Evolutionary conservation across 2,888 invertebrate genomes (phyloP).

Genomic region (Xanthostigma xanthostigma): DNA sequence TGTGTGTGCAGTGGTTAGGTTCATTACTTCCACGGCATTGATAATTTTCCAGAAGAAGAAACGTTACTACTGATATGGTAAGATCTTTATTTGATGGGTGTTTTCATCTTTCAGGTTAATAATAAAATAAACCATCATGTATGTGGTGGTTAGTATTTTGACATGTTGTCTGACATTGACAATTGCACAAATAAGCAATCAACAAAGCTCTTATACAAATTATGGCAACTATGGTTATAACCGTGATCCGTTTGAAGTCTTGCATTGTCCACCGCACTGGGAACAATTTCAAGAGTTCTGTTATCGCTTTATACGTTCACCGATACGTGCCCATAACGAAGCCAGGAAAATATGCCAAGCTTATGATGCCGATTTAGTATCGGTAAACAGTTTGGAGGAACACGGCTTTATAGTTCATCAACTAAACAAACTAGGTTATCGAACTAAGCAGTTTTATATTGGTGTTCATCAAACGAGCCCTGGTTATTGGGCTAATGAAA

Average conservation of each 20-base stretch:
- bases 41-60: too few species aligned
- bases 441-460: conserved; percentile 75
- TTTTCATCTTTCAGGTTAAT: too few species aligned
- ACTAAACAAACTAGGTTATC: conserved; percentile 69
- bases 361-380: conserved; percentile 63
- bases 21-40: too few species aligned
- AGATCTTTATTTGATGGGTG: too few species aligned
- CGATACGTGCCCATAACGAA: conserved; percentile 61
- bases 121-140: too few species aligned
- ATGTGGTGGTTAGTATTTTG: too few species aligned
- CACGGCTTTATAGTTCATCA: conserved; percentile 75
- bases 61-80: too few species aligned
- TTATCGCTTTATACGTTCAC: conserved; percentile 81
- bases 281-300: conserved; percentile 65
- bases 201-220: neutral
- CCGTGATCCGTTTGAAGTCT: conserved; percentile 18
- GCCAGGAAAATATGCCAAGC: conserved; percentile 71
- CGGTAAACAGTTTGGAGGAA: conserved; percentile 69
- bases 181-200: too few species aligned
- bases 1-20: too few species aligned
- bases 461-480: conserved; percentile 61
- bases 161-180: too few species aligned
- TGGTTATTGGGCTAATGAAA: conserved; percentile 70
- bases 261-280: conserved; percentile 76
- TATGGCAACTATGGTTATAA: conserved; percentile 16